phyloP scores from a whole-genome alignment of 64 coral and sea anemone species.

The Montipora efflorescens region DNA sequence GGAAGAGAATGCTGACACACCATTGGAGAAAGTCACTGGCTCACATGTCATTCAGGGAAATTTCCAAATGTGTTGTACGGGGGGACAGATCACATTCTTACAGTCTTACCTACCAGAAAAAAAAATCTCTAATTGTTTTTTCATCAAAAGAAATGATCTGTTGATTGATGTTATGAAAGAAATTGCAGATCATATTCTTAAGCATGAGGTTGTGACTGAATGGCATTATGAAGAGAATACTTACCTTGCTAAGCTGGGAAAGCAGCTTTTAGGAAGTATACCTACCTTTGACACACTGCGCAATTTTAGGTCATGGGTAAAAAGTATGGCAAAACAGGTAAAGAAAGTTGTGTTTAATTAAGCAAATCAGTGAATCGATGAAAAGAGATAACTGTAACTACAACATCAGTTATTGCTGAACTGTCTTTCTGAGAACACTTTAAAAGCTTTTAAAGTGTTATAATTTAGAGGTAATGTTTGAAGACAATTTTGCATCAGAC shows the following conservation, averaged over 20 bases:
- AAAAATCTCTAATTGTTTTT: slow-evolving; percentile 25
- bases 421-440: too few relatives aligned
- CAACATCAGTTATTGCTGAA: too few relatives aligned
- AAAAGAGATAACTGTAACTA: too few relatives aligned
- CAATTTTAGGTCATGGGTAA: slow-evolving; percentile 49
- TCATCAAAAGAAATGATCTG: slow-evolving; percentile 9
- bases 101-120: slow-evolving; percentile 36
- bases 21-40: slow-evolving; percentile 48
- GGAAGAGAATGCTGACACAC: slow-evolving; percentile 27
- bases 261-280: slow-evolving; percentile 30
- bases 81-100: slow-evolving; percentile 33
- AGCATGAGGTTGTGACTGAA: background rate
- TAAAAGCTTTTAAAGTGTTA: too few relatives aligned
- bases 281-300: slow-evolving; percentile 48
- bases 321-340: slow-evolving; percentile 41
- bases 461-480: too few relatives aligned
- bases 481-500: too few relatives aligned
- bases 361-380: too few relatives aligned
- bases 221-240: slow-evolving; percentile 50
- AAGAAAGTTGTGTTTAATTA: slow-evolving; percentile 8
- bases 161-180: slow-evolving; percentile 29
- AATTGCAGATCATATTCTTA: slow-evolving; percentile 25
- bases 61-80: slow-evolving; percentile 52
- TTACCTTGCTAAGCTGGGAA: slow-evolving; percentile 7
- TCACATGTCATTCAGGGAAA: slow-evolving; percentile 24